A percentile compares a stretch with the other conserved stretches of the same genome.
phyloP scores from a whole-genome alignment of 1,140 invertebrate genomes.

The Spodoptera frugiperda region DNA sequence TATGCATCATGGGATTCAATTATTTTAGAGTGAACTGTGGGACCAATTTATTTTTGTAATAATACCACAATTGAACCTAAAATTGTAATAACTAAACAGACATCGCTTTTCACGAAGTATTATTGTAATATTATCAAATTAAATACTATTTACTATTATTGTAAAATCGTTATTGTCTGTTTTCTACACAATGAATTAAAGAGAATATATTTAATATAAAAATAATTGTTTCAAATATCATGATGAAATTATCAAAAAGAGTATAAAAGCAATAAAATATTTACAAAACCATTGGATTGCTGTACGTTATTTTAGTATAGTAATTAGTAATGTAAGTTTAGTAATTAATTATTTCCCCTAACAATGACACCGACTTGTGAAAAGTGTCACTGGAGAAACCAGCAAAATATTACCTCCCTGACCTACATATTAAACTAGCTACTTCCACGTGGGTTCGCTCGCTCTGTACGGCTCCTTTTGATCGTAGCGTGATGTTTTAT shows the following conservation, averaged over 20 bases:
- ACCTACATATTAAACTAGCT: too few relatives aligned
- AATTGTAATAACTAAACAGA: not conserved
- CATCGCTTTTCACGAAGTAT: constrained; percentile 4
- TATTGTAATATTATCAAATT: too few relatives aligned
- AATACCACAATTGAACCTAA: constrained; percentile 6
- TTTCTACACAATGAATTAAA: not conserved
- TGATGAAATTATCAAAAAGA: constrained; percentile 39
- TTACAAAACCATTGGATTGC: constrained; percentile 15
- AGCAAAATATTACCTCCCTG: too few relatives aligned
- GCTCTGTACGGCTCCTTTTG: too few relatives aligned
- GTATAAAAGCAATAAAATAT: constrained; percentile 45
- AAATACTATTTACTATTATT: constrained; percentile 41
- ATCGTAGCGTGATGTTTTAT: too few relatives aligned
- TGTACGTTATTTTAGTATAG: constrained; percentile 29
- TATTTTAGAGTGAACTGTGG: constrained; percentile 27
- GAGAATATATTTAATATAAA: constrained; percentile 27
- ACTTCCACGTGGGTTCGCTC: too few relatives aligned
- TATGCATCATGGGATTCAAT: constrained; percentile 23
- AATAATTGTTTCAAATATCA: constrained; percentile 31
- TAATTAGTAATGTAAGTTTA: too few relatives aligned
- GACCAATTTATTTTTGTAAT: constrained; percentile 40
- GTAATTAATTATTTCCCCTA: not conserved
- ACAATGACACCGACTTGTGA: not conserved
- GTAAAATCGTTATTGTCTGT: constrained; percentile 35
- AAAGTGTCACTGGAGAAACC: too few relatives aligned